These are phyloP conservation scores for Thysanoteuthis rhombus DNA, from an alignment of 2,888 invertebrate genomes.

Conservation along the genomic window DNA sequence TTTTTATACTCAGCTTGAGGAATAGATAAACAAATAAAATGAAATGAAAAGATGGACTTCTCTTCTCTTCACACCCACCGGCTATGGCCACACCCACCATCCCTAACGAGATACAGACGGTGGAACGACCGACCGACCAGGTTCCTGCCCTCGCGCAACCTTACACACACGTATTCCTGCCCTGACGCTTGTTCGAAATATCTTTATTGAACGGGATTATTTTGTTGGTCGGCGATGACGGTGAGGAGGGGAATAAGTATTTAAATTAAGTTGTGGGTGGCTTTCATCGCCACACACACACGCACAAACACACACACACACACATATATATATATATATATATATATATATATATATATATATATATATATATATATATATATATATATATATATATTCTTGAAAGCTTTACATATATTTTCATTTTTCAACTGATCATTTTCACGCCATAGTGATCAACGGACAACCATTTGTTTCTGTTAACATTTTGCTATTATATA, in stretches of 20 bases:
- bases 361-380: background rate
- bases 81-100: background rate
- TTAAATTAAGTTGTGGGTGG: background rate
- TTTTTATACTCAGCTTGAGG: background rate
- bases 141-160: background rate
- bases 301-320: background rate
- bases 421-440: no score
- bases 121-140: background rate
- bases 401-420: no score
- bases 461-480: no score
- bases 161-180: background rate
- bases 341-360: background rate
- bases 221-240: background rate
- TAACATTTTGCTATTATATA: no score
- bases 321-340: background rate
- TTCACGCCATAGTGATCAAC: no score
- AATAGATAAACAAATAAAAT: background rate
- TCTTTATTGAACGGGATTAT: constrained; percentile 12
- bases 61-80: background rate
- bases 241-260: background rate
- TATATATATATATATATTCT: background rate
- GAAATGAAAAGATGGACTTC: background rate
- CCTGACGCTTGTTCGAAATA: background rate
- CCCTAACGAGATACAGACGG: background rate
- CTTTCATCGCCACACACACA: background rate